These are phyloP conservation scores for Pseudochromis fuscus DNA, from an alignment of 2,797 vertebrate genomes.

Conservation along the genomic window DNA sequence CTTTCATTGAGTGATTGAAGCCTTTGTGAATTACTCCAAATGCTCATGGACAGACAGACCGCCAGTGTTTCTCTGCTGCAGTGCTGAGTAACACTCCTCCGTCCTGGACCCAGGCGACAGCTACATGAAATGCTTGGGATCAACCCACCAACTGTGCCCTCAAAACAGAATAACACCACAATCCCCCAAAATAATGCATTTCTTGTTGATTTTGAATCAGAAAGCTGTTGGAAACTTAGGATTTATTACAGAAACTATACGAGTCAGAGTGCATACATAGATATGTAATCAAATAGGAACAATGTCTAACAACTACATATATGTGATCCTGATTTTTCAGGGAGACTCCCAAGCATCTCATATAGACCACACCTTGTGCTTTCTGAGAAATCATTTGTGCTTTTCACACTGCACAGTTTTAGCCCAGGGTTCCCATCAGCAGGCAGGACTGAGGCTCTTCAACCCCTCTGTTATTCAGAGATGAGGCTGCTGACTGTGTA, in stretches of 20 bases:
- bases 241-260: constrained; percentile 34
- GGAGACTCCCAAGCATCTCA: constrained; percentile 15
- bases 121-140: constrained; percentile 16
- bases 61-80: neutral
- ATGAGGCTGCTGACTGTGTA: neutral
- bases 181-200: constrained; percentile 19
- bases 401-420: constrained; percentile 54
- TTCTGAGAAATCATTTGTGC: constrained; percentile 6
- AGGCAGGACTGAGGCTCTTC: neutral
- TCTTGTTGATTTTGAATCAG: constrained; percentile 34
- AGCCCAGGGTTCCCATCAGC: constrained; percentile 27
- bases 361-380: constrained; percentile 17
- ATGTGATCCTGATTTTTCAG: constrained; percentile 10
- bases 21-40: constrained; percentile 11
- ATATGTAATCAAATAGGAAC: too few relatives aligned
- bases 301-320: neutral
- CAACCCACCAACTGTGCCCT: constrained; percentile 17
- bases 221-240: constrained; percentile 28
- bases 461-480: neutral
- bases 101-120: neutral
- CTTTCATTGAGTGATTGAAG: constrained; percentile 5
- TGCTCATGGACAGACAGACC: neutral
- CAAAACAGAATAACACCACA: neutral
- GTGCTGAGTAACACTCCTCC: neutral
- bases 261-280: constrained; percentile 28